phyloP scores from a whole-genome alignment of 2,888 invertebrate genomes.

The Fissipunctia ypsillon region DNA sequence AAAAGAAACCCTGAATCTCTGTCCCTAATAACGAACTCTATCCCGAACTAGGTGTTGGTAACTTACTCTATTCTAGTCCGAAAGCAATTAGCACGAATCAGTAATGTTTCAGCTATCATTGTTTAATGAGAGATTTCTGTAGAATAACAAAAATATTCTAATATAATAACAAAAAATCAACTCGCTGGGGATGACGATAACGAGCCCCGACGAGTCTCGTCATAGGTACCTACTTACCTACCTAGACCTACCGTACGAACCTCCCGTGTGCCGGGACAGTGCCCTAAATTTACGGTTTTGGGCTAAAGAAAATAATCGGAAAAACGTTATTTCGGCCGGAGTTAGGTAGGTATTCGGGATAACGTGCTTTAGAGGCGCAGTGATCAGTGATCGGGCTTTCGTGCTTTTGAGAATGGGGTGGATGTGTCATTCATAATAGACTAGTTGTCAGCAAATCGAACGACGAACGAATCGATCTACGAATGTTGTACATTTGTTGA shows the following conservation, averaged over 20 bases:
- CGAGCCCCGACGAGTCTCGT: background rate
- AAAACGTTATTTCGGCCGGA: background rate
- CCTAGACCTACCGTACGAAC: no score
- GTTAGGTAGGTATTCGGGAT: background rate
- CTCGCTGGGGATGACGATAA: no score
- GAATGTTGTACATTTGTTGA: background rate
- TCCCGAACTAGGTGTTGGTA: no score
- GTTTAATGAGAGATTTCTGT: background rate
- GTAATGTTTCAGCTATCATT: background rate
- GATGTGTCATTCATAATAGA: background rate
- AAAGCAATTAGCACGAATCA: background rate
- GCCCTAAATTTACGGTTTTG: background rate
- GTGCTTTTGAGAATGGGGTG: background rate
- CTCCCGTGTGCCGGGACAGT: background rate
- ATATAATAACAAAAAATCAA: no score
- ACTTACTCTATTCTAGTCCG: no score
- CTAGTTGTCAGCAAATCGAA: background rate
- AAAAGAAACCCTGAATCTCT: no score
- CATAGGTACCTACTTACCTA: no score
- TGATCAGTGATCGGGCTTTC: background rate
- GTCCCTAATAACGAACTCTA: no score
- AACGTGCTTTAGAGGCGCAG: background rate
- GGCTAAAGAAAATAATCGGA: background rate
- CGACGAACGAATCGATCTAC: no score
- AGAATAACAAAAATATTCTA: constrained; percentile 3